Conservation (phyloP, 1,140 invertebrate genomes). For the Phymastichus coffea region DNA sequence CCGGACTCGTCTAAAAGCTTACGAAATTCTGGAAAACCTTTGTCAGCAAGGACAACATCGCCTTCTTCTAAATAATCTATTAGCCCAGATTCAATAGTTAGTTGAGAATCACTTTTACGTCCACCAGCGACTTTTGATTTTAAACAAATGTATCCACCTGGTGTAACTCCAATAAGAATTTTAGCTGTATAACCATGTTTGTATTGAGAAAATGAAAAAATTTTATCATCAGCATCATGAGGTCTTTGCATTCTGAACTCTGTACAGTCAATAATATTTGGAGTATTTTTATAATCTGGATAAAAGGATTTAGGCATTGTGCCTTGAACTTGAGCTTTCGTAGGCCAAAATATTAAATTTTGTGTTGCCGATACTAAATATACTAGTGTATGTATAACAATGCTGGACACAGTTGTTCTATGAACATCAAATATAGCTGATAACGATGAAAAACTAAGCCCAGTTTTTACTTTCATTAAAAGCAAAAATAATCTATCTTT, state of each 20-base stretch:
- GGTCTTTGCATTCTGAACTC: conserved; percentile 22
- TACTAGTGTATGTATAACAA: conserved; percentile 6
- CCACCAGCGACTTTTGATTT: conserved; percentile 46
- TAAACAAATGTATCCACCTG: conserved; percentile 46
- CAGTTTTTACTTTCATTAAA: background rate
- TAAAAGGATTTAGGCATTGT: conserved; percentile 24
- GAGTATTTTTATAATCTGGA: background rate
- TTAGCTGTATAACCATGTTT: conserved; percentile 26
- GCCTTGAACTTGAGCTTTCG: background rate
- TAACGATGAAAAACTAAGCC: background rate
- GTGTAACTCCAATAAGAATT: conserved; percentile 40
- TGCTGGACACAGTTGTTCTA: conserved; percentile 3
- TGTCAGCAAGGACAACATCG: conserved; percentile 31
- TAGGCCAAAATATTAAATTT: conserved; percentile 23
- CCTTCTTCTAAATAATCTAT: conserved; percentile 43
- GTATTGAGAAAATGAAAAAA: conserved; percentile 21
- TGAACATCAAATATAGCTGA: background rate
- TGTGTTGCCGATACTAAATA: background rate
- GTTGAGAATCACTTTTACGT: conserved; percentile 18
- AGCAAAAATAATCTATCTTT: background rate
- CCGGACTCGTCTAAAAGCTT: no score
- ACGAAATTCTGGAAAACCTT: conserved; percentile 20
- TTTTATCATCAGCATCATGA: background rate
- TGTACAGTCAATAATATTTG: conserved; percentile 24
- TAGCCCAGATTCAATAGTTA: conserved; percentile 31